Evolutionary conservation across 2,113 vertebrate species (phyloP), one percentile per base, ranked within the genome.

Genomic region (Rostratula benghalensis): DNA sequence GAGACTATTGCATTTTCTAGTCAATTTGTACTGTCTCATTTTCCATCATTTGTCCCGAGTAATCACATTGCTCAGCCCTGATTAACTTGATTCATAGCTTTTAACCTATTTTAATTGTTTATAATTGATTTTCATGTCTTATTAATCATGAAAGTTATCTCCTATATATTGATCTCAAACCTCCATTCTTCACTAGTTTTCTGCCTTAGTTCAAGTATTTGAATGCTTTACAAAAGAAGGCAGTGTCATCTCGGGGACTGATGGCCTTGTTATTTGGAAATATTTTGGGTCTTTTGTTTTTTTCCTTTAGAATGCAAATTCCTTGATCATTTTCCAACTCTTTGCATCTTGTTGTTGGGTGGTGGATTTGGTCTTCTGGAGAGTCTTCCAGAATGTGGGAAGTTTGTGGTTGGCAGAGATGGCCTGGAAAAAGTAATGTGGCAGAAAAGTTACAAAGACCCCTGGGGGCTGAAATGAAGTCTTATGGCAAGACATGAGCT

Each of bases 71-170:
- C 28, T 85, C 27, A n/a, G 33, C 24, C 23, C 27, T 76, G 30
- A 82, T 64, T 76, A 61, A 82, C 67, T 82, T 76, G 57, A 84
- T 48, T 81, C 61, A 71, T 89, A 69, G n/a, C 22, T 94, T 93
- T 79, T 71, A 94, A 43, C 6, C 23, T 89, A 79, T 87, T 87
- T 91, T 68, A 91, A 95, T 88, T 92, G 79, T 73, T 91, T 85
- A 28, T 21, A 78, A 90, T 83, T 85, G 13, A 92, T 77, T 95
- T 94, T 93, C 50, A 41, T 50, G 53, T 82, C 39, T 59, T 64
- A 50, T 33, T 91, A 89, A 71, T 76, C 33, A 68, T 37, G 25
- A 33, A 93, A 61, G 30, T 79, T 89, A 61, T 67, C 24, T 74
- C 54, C 67, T 79, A 28, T 45, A 43, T 48, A 81, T 61, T 60